Evolutionary conservation across 2,888 invertebrate genomes (phyloP).

Genomic region (Dione juno): DNA sequence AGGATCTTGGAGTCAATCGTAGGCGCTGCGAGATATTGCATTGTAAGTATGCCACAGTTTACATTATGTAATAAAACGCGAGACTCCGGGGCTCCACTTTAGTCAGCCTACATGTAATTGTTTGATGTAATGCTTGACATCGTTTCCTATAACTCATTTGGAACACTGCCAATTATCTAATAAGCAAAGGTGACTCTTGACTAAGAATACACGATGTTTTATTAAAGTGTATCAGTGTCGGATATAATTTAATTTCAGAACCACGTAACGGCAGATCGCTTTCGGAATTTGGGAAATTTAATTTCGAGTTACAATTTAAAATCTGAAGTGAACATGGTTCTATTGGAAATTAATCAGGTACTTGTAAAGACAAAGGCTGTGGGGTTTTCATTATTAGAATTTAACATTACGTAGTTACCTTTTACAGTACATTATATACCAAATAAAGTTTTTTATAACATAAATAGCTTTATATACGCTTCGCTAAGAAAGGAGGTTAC

Average conservation of each 20-base stretch:
- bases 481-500: slow-evolving; percentile 48
- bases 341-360: slow-evolving; percentile 79
- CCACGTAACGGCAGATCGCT: slow-evolving; percentile 70
- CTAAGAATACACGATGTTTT: slow-evolving; percentile 17
- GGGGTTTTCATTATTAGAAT: slow-evolving; percentile 58
- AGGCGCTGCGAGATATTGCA: slow-evolving; percentile 80
- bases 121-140: slow-evolving; percentile 32
- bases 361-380: slow-evolving; percentile 63
- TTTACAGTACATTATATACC: slow-evolving; percentile 16
- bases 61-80: not conserved
- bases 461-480: slow-evolving; percentile 55
- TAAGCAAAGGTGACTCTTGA: slow-evolving; percentile 30
- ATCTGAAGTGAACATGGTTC: slow-evolving; percentile 72
- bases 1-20: slow-evolving; percentile 82
- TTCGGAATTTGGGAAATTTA: slow-evolving; percentile 73
- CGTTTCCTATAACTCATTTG: slow-evolving; percentile 34
- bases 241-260: slow-evolving; percentile 80
- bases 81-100: slow-evolving; percentile 25
- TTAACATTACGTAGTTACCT: slow-evolving; percentile 27
- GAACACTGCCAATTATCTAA: slow-evolving; percentile 31
- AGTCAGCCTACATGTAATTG: slow-evolving; percentile 28
- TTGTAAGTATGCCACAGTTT: slow-evolving; percentile 68
- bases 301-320: slow-evolving; percentile 60
- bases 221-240: slow-evolving; percentile 45
- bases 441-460: slow-evolving; percentile 41